Conservation (phyloP, 2,797 vertebrate genomes). For the Hydrocynus forskahlii region DNA sequence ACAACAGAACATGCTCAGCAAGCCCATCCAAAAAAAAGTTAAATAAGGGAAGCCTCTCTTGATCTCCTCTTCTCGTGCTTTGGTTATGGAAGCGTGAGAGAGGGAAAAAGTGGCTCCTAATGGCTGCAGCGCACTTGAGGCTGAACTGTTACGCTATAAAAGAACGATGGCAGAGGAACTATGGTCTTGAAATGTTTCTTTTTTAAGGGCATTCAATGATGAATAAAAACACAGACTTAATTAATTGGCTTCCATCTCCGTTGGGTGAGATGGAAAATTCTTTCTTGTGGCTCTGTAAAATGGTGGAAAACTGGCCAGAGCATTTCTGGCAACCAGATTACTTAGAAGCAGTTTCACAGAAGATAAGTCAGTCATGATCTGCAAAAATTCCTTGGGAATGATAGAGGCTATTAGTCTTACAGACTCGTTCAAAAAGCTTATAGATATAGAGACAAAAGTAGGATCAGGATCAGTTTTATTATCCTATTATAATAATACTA, state of each 20-base stretch:
- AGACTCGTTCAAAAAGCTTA: neutral
- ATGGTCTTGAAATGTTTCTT: slow-evolving; percentile 39
- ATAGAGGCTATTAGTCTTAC: neutral
- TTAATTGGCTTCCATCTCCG: slow-evolving; percentile 36
- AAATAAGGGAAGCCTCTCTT: slow-evolving; percentile 56
- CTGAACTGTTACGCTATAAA: slow-evolving; percentile 34
- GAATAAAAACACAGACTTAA: slow-evolving; percentile 8
- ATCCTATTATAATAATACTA: no score
- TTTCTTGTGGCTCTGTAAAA: neutral
- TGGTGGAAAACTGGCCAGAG: neutral
- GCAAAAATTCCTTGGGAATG: no score
- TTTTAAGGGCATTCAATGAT: slow-evolving; percentile 29
- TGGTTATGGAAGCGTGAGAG: slow-evolving; percentile 48
- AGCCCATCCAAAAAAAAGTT: slow-evolving; percentile 59
- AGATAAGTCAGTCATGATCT: neutral
- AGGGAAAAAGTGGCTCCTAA: slow-evolving; percentile 26
- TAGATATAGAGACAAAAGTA: neutral
- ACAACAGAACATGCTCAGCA: slow-evolving; percentile 42
- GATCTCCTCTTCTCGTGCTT: slow-evolving; percentile 58
- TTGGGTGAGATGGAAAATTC: slow-evolving; percentile 10
- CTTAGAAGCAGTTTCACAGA: neutral
- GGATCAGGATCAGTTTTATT: neutral
- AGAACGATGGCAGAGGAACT: neutral
- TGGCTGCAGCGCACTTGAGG: slow-evolving; percentile 53
- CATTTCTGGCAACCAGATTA: neutral